Base-by-base conservation (phyloP, 2,888 invertebrate species). In the Zhuqinia jingwanae region DNA sequence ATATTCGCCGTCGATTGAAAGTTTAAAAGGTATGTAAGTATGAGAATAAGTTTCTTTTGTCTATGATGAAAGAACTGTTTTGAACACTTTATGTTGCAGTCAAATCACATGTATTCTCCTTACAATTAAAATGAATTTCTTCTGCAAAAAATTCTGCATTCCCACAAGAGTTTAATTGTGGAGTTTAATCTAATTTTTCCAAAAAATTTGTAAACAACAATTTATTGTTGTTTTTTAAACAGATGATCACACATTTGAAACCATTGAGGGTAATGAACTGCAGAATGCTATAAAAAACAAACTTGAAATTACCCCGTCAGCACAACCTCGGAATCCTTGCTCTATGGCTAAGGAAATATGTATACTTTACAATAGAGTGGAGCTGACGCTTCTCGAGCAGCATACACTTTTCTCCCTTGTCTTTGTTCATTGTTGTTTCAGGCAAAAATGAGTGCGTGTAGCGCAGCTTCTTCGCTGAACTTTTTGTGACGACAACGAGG, bases 231-330 rank as follows among this genome's bases (percentile, higher is more conserved):
- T 36, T 6, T 36, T 36, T 36, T 6, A 36, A 36, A 36, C 73
- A 50, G 73, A 50, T 73, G 53, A 73, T 73, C 73, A 17, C 30
- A 50, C 20, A 27, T 68, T 27, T 73, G 1, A 20, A 53, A 73
- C 15, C 36, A 36, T 36, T 17, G 30, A 53, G 20, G 53, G 50
- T 27, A 73, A 73, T 50, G 73, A 73, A 73, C 73, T 70, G 47
- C 15, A 13, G 10, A 20, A 70, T 45, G 68, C n/a, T 22, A 73
- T 17, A 73, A 73, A n/a, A 25, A 73, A 73, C 73, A 53, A 27
- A 73, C 17, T 73, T 73, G 50, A 27, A 73, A 2, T 53, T 5
- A 1, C 73, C 50, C 50, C 45, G 68, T 11, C 30, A 5, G 0
- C 8, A 6, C 17, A 8, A 2, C 22, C 47, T n/a, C 47, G 2